Evolutionary conservation across 2,888 invertebrate genomes (phyloP).

Genomic region (Eristalinus sepulchralis): DNA sequence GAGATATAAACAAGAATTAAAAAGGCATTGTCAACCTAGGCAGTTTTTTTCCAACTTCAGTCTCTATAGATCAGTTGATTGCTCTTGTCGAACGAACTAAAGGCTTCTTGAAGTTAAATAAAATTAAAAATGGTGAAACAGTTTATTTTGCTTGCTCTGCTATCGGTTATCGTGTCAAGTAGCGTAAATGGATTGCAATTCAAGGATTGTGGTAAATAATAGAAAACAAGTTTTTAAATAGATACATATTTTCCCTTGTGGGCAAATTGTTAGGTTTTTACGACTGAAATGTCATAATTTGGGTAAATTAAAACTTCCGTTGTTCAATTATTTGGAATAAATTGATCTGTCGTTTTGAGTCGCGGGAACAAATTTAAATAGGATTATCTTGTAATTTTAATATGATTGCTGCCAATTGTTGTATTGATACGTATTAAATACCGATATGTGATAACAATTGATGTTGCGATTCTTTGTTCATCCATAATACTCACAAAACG

Average conservation of each 20-base stretch:
- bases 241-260: background rate
- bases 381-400: background rate
- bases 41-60: conserved; percentile 6
- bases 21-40: background rate
- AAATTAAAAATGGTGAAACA: conserved; percentile 73
- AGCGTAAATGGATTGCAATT: conserved; percentile 75
- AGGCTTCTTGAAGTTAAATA: background rate
- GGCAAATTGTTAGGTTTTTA: background rate
- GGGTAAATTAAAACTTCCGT: conserved; percentile 55
- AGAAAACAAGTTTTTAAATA: background rate
- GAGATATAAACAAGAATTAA: conserved; percentile 16
- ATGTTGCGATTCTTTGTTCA: background rate
- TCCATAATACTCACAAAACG: background rate
- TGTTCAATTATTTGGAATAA: conserved; percentile 26
- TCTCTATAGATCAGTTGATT: conserved; percentile 11
- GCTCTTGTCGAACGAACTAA: background rate
- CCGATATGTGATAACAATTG: background rate
- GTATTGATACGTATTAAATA: background rate
- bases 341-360: background rate
- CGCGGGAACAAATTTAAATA: background rate
- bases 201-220: conserved; percentile 77
- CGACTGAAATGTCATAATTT: conserved; percentile 5
- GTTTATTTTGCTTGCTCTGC: conserved; percentile 72
- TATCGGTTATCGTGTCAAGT: conserved; percentile 71
- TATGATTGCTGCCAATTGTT: conserved; percentile 15